Evolutionary conservation across 1,140 invertebrate species (phyloP).

Genomic region (Brachionus asplanchnoidis): DNA sequence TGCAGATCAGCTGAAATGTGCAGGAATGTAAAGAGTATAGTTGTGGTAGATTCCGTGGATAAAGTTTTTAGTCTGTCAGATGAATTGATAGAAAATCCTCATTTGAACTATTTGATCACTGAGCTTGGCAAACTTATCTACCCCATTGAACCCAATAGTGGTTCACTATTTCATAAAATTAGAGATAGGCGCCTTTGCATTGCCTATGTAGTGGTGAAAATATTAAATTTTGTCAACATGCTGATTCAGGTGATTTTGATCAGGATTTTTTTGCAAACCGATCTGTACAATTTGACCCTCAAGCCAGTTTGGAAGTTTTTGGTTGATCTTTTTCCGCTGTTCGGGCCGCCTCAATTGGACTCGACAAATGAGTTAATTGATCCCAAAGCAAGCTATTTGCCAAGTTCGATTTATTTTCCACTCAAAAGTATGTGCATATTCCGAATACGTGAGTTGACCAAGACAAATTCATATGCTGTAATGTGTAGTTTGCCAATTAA

Average conservation of each 20-base stretch:
- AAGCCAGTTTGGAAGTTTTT: not conserved
- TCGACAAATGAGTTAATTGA: not conserved
- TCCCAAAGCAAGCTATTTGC: not conserved
- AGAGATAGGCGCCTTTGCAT: not conserved
- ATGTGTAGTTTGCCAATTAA: constrained; percentile 38
- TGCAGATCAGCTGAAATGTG: constrained; percentile 16
- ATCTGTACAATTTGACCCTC: not conserved
- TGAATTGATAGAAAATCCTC: not conserved
- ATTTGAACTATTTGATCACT: constrained; percentile 13
- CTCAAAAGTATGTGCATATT: constrained; percentile 27
- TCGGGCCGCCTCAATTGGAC: not conserved
- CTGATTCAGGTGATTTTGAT: not conserved
- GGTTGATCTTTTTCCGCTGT: not conserved
- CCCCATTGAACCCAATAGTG: not conserved
- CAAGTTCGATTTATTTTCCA: constrained; percentile 31
- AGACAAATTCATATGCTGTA: constrained; percentile 21
- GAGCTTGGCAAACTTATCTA: not conserved
- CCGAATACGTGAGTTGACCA: constrained; percentile 25
- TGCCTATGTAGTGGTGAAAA: not conserved
- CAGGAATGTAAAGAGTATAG: not conserved
- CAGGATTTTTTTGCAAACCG: not conserved
- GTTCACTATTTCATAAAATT: not conserved
- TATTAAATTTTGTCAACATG: not conserved
- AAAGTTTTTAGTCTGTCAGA: not conserved
- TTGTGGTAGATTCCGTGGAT: not conserved